A percentile compares a stretch with the other conserved stretches of the same genome.
phyloP scores from a whole-genome alignment of 1,140 invertebrate genomes.

The Pseudomyrmex sp. region DNA sequence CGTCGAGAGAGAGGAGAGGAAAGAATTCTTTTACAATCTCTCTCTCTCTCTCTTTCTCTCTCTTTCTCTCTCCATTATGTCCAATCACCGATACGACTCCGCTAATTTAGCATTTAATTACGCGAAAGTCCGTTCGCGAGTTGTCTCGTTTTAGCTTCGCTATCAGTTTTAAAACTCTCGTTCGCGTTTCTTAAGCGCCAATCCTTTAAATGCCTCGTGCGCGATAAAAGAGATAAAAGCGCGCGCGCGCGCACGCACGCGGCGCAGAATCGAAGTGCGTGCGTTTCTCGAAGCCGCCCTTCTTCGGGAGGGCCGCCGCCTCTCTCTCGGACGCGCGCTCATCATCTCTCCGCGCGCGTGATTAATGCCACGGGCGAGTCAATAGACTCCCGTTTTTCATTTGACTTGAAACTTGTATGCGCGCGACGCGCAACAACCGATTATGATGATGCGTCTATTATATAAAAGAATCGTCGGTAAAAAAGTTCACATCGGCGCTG shows the following conservation, averaged over 20 bases:
- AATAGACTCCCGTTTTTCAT: constrained; percentile 51
- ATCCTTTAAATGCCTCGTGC: constrained; percentile 23
- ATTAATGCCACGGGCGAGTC: constrained; percentile 36
- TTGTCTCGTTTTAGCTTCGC: constrained; percentile 7
- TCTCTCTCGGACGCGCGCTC: not conserved
- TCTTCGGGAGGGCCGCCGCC: not conserved
- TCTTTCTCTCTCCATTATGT: constrained; percentile 43
- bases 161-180: constrained; percentile 16
- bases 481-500: constrained; percentile 11
- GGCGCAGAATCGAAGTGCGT: not conserved
- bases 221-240: constrained; percentile 20
- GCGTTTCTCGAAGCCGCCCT: constrained; percentile 23
- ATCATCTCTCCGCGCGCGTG: not conserved
- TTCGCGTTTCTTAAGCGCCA: constrained; percentile 15
- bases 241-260: not conserved
- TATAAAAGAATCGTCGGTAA: constrained; percentile 7
- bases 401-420: constrained; percentile 11
- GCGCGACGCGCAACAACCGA: not conserved
- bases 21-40: not conserved
- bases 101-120: constrained; percentile 69
- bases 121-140: constrained; percentile 21
- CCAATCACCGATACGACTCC: constrained; percentile 60
- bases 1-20: not conserved
- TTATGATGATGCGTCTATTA: constrained; percentile 48
- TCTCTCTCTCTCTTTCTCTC: constrained; percentile 8